Conservation (phyloP, 2,113 vertebrate genomes). For the Xiphophorus hellerii region DNA sequence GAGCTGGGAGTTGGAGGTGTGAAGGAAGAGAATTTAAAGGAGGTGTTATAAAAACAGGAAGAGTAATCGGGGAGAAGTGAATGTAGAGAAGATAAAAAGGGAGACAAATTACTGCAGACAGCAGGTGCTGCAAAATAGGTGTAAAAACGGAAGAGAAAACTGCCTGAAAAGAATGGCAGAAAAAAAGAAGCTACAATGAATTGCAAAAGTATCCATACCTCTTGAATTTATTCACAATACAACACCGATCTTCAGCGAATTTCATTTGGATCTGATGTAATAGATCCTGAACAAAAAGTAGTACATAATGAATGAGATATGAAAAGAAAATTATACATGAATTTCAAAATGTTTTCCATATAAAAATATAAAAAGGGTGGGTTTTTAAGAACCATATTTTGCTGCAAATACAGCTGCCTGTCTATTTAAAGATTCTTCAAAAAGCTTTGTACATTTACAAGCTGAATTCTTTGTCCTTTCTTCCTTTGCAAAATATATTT, state of each 20-base stretch:
- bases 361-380: background rate
- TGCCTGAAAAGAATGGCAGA: background rate
- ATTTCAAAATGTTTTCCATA: background rate
- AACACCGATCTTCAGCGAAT: background rate
- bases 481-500: too few relatives aligned
- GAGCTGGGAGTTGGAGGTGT: conserved; percentile 13
- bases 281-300: background rate
- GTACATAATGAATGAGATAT: background rate
- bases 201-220: background rate
- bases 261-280: background rate
- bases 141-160: background rate
- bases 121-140: background rate
- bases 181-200: background rate
- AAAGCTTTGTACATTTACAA: too few relatives aligned
- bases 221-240: background rate
- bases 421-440: too few relatives aligned
- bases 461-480: too few relatives aligned
- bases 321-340: background rate
- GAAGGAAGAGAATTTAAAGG: conserved; percentile 27
- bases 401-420: too few relatives aligned
- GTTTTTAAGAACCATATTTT: too few relatives aligned
- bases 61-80: conserved; percentile 23
- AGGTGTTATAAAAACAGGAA: conserved; percentile 28
- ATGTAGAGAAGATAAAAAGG: conserved; percentile 10
- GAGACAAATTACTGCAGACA: conserved; percentile 12